Evolutionary conservation across 2,888 invertebrate genomes (phyloP), one percentile per base, ranked within the genome.

Genomic region (Helleia helle): DNA sequence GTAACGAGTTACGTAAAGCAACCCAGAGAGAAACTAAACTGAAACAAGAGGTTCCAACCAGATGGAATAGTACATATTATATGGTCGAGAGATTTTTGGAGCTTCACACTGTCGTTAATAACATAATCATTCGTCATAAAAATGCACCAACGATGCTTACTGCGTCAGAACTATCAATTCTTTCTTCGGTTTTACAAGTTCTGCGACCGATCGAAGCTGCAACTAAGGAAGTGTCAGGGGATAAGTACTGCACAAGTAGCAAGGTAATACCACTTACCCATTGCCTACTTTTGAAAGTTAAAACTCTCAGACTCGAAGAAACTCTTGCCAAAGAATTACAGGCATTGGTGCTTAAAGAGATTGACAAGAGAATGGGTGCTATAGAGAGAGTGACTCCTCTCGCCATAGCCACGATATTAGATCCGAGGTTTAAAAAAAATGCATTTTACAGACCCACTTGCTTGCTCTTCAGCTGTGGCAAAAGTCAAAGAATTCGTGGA

Each of bases 11-110:
- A 55, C 27, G 51, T 48, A 38, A 49, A 46, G 38, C 41, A 30
- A 49, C 46, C 14, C 36, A 44, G 12, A 42, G 27, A 39, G 46
- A 49, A 37, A 44, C 37, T 13, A 60, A 52, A 40, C 45, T 59
- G 8, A 53, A 59, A 13, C 59, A 62, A 43, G 47, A 51, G 7
- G 54, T 58, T 14, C 39, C 47, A 4, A 65, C 61, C 2, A 36
- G 62, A 8, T 63, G 58, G 55, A 62, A 63, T 42, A 54, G 54
- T 14, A 55, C 47, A 3, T 66, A 45, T 26, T 54, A 50, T 22
- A 47, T 42, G 47, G 38, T 47, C 2, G 26, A 40, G 13, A 18
- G 54, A 41, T 56, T 55, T 48, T 36, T 48, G 27, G 40, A 44
- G 27, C 11, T 47, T 27, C 47, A 46, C 18, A 40, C n/a, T 12